Conservation (phyloP, 2,113 vertebrate species). For the Brienomyrus brachyistius region DNA sequence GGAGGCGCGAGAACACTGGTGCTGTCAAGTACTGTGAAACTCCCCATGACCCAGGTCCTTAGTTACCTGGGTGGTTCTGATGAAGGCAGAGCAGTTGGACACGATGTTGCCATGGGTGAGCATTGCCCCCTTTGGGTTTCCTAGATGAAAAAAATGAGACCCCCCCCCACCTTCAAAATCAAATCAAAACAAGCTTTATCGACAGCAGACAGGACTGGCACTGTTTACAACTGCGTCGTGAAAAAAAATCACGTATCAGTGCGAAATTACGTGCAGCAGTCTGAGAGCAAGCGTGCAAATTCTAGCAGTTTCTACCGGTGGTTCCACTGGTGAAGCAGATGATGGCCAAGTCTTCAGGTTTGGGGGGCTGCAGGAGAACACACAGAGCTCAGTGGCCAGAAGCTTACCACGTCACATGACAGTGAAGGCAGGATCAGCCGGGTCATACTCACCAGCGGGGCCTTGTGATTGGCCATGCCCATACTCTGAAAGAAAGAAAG, state of each 20-base stretch:
- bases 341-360: conserved; percentile 60
- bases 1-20: not conserved
- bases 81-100: conserved; percentile 79
- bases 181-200: not conserved
- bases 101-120: conserved; percentile 84
- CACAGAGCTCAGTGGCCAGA: conserved; percentile 4
- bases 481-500: conserved; percentile 56
- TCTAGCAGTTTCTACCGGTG: conserved; percentile 51
- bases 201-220: not conserved
- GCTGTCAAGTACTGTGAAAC: not conserved
- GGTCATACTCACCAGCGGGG: conserved; percentile 64
- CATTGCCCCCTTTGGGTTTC: conserved; percentile 90
- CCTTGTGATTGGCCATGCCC: conserved; percentile 66
- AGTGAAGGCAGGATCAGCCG: not conserved
- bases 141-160: conserved; percentile 49
- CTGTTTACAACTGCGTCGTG: not conserved
- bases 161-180: not conserved
- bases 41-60: not conserved
- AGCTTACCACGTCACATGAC: not conserved
- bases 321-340: conserved; percentile 73
- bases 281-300: not conserved
- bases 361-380: conserved; percentile 55
- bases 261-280: not conserved
- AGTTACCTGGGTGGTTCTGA: conserved; percentile 83
- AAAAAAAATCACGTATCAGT: not conserved